Evolutionary conservation across 2,113 vertebrate genomes (phyloP).

Genomic region (Amazona vittata): DNA sequence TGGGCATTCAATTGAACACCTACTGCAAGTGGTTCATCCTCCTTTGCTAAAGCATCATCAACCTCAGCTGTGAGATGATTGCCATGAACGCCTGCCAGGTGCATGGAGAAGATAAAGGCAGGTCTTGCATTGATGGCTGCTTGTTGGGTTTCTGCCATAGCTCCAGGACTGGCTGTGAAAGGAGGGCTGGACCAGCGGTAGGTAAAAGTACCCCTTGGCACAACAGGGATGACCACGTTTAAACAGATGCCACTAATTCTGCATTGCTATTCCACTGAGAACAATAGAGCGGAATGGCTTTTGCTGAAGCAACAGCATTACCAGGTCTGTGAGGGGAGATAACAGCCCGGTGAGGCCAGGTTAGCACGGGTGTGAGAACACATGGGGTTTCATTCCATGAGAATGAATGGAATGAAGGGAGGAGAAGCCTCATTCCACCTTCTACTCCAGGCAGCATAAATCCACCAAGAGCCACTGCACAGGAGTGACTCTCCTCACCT

Average conservation of each 20-base stretch:
- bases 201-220: neutral
- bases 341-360: neutral
- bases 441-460: neutral
- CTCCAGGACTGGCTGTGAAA: neutral
- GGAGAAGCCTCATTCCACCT: neutral
- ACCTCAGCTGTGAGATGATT: neutral
- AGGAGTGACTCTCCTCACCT: neutral
- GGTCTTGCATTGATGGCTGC: neutral
- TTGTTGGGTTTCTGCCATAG: neutral
- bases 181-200: neutral
- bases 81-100: neutral
- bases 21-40: neutral
- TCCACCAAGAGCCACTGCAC: neutral
- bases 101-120: neutral
- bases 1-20: neutral
- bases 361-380: neutral
- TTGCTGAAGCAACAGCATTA: neutral
- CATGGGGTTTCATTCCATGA: neutral
- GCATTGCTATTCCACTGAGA: neutral
- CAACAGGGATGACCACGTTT: neutral
- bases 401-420: neutral
- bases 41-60: neutral
- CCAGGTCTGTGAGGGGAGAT: neutral
- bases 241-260: neutral
- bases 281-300: neutral